Base-by-base conservation (phyloP, 2,113 vertebrate genomes). In the Crotophaga sulcirostris region DNA sequence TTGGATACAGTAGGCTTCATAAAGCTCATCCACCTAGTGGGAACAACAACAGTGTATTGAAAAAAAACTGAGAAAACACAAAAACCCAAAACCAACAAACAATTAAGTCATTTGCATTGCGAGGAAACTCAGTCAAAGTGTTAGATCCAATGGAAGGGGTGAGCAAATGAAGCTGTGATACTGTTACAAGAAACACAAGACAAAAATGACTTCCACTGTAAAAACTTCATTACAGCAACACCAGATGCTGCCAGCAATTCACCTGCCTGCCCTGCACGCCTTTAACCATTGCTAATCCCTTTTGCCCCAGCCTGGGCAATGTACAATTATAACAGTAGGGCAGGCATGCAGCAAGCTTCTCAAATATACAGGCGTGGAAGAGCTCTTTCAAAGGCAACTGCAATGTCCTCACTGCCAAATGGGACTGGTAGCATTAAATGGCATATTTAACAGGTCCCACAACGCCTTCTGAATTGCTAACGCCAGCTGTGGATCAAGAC, bases 1-100 rank as follows among this genome's bases (percentile, higher is more conserved):
- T 97, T 99, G 99, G 97, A 99, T 99, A 91, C 99, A 99, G 74
- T 99, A 99, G 5, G 99, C 99, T 97, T 99, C 99, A 3, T 99
- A 99, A 92, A 99, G 98, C 95, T 99, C 99, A 38, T 99, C 99
- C 83, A 99, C 98, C 99, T 99, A 97, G 45, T 25, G 29, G 66
- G 49, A 69, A 54, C n/a, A 76, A 82, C 16, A 49, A 66, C 26
- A 40, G 23, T 7, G 16, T 14, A 38, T 38, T 76, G 38, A 84
- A 66, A 84, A 87, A 44, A 80, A 75, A 3, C 33, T 15, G 23
- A 51, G n/a, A 80, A 89, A 91, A 10, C 5, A 55, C 85, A 86
- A 38, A 15, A 79, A 86, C 92, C 89, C 85, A 91, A 84, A 84
- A 12, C 28, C 52, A 76, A 42, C 29, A 29, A 33, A 26, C 25